Conservation (phyloP, 1,140 invertebrate species). For the Pseudobourletiella spinata region DNA sequence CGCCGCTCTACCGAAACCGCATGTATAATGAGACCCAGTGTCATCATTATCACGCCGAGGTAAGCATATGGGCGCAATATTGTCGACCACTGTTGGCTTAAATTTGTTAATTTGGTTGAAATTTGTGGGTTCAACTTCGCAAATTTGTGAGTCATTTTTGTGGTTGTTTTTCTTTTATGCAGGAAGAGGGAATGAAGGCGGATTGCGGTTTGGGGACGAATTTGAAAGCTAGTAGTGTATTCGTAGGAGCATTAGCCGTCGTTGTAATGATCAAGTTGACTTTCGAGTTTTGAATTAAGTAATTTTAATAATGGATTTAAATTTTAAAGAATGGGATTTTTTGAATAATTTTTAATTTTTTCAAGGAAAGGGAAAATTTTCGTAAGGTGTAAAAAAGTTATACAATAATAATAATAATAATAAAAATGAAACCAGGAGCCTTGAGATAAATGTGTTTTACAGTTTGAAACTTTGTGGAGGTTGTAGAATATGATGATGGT, state of each 20-base stretch:
- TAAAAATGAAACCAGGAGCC: neutral
- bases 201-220: constrained; percentile 13
- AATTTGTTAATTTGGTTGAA: neutral
- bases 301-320: neutral
- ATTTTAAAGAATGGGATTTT: neutral
- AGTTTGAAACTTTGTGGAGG: neutral
- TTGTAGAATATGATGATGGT: neutral
- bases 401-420: too few species aligned
- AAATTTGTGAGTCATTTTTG: neutral
- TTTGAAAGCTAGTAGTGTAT: neutral
- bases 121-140: neutral
- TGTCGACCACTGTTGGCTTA: too few species aligned
- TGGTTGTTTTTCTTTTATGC: neutral
- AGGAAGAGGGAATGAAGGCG: constrained; percentile 8
- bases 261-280: neutral
- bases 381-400: neutral
- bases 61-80: too few species aligned
- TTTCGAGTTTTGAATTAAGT: neutral
- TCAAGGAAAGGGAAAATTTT: neutral
- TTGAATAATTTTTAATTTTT: neutral
- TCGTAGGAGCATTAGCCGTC: neutral
- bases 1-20: constrained; percentile 1
- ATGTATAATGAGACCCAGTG: constrained; percentile 9
- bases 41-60: constrained; percentile 18
- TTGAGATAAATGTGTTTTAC: neutral